Evolutionary conservation across 2,797 vertebrate species (phyloP).

Genomic region (Gambusia yucatana): DNA sequence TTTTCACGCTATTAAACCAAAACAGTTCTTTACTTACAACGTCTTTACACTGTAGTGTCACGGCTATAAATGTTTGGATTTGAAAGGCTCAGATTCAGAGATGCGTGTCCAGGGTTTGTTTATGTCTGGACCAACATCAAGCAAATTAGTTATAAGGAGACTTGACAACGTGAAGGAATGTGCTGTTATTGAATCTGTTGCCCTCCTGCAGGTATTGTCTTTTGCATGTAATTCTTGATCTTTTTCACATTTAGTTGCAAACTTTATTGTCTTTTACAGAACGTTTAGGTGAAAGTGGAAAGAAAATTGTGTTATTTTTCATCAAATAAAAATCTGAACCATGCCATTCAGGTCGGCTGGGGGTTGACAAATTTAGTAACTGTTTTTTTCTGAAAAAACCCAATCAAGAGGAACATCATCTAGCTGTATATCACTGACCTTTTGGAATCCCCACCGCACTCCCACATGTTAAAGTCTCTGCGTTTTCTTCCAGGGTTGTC

Average conservation of each 20-base stretch:
- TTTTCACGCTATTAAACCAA: constrained; percentile 21
- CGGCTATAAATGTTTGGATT: constrained; percentile 36
- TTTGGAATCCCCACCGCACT: background rate
- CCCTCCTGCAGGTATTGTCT: background rate
- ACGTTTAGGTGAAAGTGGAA: background rate
- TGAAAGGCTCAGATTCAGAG: constrained; percentile 32
- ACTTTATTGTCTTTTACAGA: background rate
- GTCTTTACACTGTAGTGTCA: constrained; percentile 13
- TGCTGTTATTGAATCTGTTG: constrained; percentile 7
- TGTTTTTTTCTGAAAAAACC: background rate
- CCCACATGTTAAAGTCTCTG: background rate
- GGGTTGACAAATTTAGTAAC: background rate
- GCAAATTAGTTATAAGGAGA: constrained; percentile 24
- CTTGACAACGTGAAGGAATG: constrained; percentile 37
- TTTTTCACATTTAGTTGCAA: background rate
- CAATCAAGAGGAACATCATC: background rate
- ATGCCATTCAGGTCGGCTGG: background rate
- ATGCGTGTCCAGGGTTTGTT: constrained; percentile 29
- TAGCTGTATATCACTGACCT: background rate
- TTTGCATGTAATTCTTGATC: background rate
- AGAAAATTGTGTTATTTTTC: background rate
- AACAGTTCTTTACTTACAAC: constrained; percentile 22
- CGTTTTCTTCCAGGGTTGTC: background rate
- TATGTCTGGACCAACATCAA: constrained; percentile 46
- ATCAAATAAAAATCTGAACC: background rate